Base-by-base conservation (phyloP, 2,888 invertebrate genomes). In the Ormia ochracea region DNA sequence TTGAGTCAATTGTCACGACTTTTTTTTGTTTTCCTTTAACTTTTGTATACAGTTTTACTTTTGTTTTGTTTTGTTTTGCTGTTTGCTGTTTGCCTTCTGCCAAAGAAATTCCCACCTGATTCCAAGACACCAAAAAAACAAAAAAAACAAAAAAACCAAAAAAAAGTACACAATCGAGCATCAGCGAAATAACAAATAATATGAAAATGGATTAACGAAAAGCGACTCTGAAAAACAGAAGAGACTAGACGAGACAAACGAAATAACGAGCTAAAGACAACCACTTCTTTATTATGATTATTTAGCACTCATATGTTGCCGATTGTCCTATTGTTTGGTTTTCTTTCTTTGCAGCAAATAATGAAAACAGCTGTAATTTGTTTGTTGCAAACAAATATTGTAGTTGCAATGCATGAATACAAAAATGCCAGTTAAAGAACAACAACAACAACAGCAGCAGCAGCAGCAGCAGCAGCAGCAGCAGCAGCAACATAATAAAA, bases 41-140 rank as follows among this genome's bases (percentile, higher is more conserved):
- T 68, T 33, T 68, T 54, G 31, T 45, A 33, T 72, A 43, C 12
- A 36, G 6, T 43, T 19, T 66, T n/a, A n/a, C n/a, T n/a, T n/a
- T n/a, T n/a, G n/a, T n/a, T n/a, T n/a, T n/a, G n/a, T n/a, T n/a
- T n/a, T n/a, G n/a, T n/a, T n/a, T n/a, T n/a, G n/a, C n/a, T n/a
- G n/a, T n/a, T n/a, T n/a, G n/a, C n/a, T n/a, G n/a, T n/a, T 63
- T 69, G 41, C 41, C 63, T 50, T 50, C 41, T 73, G 76, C 54
- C 58, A 50, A 66, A 73, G 76, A 63, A 80, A 76, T 80, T 80
- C 80, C 80, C 80, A 80, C 80, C 80, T 80, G 80, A 80, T 80
- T 76, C 73, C 63, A 72, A 43, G 54, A 26, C 45, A 56, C 5
- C n/a, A 74, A 59, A 41, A 38, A 70, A 75, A 70, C 65, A 61